Evolutionary conservation across 2,888 invertebrate species (phyloP).

Genomic region (Idaea biselata): DNA sequence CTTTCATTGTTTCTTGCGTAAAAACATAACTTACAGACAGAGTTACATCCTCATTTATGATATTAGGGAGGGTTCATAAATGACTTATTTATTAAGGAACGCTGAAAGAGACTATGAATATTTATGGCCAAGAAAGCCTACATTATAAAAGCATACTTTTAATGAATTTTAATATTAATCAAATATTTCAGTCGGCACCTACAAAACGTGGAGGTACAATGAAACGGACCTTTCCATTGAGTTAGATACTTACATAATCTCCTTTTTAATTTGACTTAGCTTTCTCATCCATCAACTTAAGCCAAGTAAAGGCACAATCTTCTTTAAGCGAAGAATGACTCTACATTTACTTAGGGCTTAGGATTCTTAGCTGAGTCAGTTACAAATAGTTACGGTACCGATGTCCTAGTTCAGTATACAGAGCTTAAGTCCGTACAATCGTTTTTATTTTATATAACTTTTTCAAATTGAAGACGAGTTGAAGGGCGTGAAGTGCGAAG

Average conservation of each 20-base stretch:
- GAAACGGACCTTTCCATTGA: neutral
- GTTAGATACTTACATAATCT: neutral
- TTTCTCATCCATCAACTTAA: neutral
- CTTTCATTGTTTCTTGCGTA: neutral
- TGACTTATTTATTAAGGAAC: neutral
- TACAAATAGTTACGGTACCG: neutral
- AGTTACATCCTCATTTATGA: neutral
- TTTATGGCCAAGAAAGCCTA: neutral
- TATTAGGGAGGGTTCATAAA: neutral
- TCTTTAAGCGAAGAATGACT: constrained; percentile 1
- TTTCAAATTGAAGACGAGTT: too few species aligned
- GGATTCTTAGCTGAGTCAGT: neutral
- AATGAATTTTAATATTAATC: neutral
- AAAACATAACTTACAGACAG: neutral
- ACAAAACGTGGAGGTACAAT: neutral
- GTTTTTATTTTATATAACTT: neutral
- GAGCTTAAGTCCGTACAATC: neutral
- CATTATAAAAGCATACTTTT: neutral
- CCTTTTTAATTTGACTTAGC: neutral
- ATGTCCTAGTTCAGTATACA: neutral
- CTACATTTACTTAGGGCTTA: neutral
- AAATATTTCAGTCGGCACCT: neutral
- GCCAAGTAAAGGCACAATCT: neutral
- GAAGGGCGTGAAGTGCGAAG: too few species aligned
- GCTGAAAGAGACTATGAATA: too few species aligned